Evolutionary conservation across 2,888 invertebrate genomes (phyloP).

Genomic region (Drosophila nr. perissopoda): DNA sequence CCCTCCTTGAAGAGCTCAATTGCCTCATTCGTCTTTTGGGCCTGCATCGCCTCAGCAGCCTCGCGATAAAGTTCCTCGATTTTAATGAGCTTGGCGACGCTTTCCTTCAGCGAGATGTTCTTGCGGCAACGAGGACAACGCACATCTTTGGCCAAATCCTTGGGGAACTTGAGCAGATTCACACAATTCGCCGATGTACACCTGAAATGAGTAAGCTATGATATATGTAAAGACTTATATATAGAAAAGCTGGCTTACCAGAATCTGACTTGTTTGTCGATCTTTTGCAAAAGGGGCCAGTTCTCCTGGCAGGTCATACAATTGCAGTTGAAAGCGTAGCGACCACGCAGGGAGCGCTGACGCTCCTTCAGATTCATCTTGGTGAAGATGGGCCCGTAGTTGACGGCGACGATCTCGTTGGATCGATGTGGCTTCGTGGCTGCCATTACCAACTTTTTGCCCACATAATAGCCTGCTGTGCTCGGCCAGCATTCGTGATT

Average conservation of each 20-base stretch:
- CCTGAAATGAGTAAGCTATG: slow-evolving; percentile 75
- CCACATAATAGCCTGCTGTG: slow-evolving; percentile 91
- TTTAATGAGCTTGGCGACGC: slow-evolving; percentile 84
- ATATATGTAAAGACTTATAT: neutral
- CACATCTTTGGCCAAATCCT: slow-evolving; percentile 83
- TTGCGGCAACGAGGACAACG: slow-evolving; percentile 86
- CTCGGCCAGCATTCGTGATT: slow-evolving; percentile 94
- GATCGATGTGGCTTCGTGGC: slow-evolving; percentile 88
- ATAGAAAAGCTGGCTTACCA: slow-evolving; percentile 63
- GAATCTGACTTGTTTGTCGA: slow-evolving; percentile 85
- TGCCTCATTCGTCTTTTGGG: slow-evolving; percentile 86
- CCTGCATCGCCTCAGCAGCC: slow-evolving; percentile 85
- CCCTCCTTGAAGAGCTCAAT: slow-evolving; percentile 86
- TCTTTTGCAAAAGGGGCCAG: slow-evolving; percentile 89
- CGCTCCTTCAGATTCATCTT: slow-evolving; percentile 87
- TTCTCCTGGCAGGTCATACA: slow-evolving; percentile 90
- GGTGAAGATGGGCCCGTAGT: slow-evolving; percentile 93
- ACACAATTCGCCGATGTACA: slow-evolving; percentile 86
- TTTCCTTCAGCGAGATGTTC: slow-evolving; percentile 85
- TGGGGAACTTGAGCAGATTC: slow-evolving; percentile 85
- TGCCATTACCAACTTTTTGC: slow-evolving; percentile 89
- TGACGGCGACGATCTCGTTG: slow-evolving; percentile 91
- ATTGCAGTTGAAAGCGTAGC: slow-evolving; percentile 92
- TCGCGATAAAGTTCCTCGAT: slow-evolving; percentile 86
- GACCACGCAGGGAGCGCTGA: slow-evolving; percentile 88